phyloP scores from a whole-genome alignment of 2,888 invertebrate genomes.

The Galeopsomyia nigrocyanea region DNA sequence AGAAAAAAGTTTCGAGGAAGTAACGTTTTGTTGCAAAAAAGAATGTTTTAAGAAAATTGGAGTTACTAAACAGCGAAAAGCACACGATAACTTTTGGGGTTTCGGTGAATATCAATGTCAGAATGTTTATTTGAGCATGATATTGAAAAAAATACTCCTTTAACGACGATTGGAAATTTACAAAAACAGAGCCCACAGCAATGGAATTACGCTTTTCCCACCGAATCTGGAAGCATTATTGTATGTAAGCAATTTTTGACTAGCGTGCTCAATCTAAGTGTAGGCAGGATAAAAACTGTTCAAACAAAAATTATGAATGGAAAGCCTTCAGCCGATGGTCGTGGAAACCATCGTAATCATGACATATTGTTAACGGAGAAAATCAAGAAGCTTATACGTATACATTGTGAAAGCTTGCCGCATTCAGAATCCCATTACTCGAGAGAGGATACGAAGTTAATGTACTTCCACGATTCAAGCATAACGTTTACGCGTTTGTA shows the following conservation, averaged over 20 bases:
- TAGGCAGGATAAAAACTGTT: conserved; percentile 10
- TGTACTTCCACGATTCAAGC: conserved; percentile 40
- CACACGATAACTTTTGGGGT: too few relatives aligned
- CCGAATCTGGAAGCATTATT: too few relatives aligned
- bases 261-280: conserved; percentile 11
- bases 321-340: conserved; percentile 18
- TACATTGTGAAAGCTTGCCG: conserved; percentile 6
- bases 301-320: conserved; percentile 21
- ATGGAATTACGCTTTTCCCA: too few relatives aligned
- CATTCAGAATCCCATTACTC: conserved; percentile 29
- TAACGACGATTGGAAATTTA: not conserved
- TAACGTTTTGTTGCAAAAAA: not conserved
- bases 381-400: conserved; percentile 20
- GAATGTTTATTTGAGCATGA: not conserved
- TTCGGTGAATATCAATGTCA: not conserved
- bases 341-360: conserved; percentile 19
- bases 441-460: conserved; percentile 17
- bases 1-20: not conserved
- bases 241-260: conserved; percentile 21
- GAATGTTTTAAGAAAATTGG: not conserved
- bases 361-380: conserved; percentile 10
- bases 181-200: not conserved
- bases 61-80: too few relatives aligned
- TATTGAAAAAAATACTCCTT: conserved; percentile 2
- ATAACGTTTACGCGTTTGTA: conserved; percentile 40